A percentile compares a stretch with the other conserved stretches of the same genome.
Evolutionary conservation across 23 tunicate species (phyloP).

Genomic region (Trididemnum nubilum): DNA sequence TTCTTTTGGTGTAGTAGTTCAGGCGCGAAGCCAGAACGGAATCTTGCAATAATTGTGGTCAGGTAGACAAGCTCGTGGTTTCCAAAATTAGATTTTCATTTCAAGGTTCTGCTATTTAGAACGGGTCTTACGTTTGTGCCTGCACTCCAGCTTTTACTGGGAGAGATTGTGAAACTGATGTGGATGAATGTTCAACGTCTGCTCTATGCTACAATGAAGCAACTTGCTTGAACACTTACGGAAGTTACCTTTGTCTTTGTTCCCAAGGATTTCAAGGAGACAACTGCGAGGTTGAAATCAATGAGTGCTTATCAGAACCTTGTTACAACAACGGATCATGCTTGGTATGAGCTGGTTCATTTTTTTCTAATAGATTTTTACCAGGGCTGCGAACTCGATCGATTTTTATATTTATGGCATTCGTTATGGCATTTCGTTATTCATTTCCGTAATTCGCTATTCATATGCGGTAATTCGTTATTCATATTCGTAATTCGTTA

Average conservation of each 20-base stretch:
- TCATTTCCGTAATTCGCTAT: too few species aligned
- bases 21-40: too few species aligned
- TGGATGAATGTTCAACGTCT: background rate
- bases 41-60: too few species aligned
- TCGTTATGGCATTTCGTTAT: too few species aligned
- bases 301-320: conserved; percentile 35
- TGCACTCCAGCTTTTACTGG: background rate
- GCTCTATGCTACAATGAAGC: background rate
- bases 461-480: too few species aligned
- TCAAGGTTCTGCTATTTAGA: background rate
- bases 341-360: conserved; percentile 21
- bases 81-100: too few species aligned
- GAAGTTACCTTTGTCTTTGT: background rate
- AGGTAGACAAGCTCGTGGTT: too few species aligned
- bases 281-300: conserved; percentile 26
- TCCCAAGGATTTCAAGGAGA: conserved; percentile 48
- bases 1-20: too few species aligned
- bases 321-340: conserved; percentile 69
- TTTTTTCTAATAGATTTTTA: background rate
- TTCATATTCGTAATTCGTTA: too few species aligned
- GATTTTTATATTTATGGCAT: too few species aligned
- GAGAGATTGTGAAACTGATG: conserved; percentile 4
- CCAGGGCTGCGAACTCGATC: too few species aligned
- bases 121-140: background rate
- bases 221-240: background rate